Conservation (phyloP, 2,113 vertebrate species). For the Calidris pugnax region DNA sequence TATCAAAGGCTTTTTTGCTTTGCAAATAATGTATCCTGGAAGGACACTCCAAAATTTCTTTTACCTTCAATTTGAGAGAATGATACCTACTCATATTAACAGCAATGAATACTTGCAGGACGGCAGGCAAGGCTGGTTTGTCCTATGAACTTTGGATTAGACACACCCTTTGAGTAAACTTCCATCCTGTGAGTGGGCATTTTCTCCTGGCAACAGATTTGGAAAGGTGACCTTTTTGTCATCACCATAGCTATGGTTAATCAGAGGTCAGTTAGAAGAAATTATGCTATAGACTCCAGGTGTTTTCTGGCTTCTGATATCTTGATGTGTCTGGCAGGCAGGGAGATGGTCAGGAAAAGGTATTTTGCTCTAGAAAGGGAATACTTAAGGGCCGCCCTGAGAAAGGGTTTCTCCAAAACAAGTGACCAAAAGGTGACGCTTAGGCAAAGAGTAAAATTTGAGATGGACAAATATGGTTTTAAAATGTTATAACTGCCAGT, state of each 20-base stretch:
- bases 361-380: background rate
- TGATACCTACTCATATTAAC: background rate
- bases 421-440: background rate
- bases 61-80: background rate
- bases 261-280: background rate
- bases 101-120: background rate
- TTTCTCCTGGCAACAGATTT: background rate
- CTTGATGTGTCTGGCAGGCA: background rate
- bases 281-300: background rate
- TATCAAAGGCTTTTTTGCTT: background rate
- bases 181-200: background rate
- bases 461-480: background rate
- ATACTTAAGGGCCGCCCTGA: background rate
- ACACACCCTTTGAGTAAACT: background rate
- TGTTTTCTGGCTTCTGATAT: background rate
- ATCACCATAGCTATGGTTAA: background rate
- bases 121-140: background rate
- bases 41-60: background rate
- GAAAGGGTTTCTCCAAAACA: background rate
- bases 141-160: background rate
- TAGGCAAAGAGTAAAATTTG: background rate
- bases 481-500: background rate
- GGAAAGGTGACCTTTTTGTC: background rate
- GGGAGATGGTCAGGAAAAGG: background rate
- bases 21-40: background rate